Percentiles rank a stretch among this genome's conserved stretches.
phyloP scores from a whole-genome alignment of 37 sponge, comb jelly and placozoan genomes.

The Amphimedon queenslandica region DNA sequence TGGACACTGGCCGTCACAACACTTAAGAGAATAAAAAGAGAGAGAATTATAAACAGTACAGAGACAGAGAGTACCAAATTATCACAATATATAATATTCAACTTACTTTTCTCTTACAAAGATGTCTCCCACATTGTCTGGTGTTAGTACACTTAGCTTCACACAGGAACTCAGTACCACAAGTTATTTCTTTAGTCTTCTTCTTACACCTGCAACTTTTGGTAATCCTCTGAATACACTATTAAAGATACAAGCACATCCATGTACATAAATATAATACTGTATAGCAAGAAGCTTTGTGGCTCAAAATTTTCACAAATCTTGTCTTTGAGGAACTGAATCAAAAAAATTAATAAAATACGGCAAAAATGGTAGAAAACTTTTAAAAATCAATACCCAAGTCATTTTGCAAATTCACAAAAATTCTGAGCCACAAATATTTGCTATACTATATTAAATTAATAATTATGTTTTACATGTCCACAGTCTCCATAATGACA shows the following conservation, averaged over 20 bases:
- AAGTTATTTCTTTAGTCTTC: conserved; percentile 58
- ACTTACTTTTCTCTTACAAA: conserved; percentile 83
- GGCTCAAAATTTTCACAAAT: background rate
- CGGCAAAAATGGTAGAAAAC: background rate
- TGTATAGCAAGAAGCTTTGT: background rate
- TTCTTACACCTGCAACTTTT: conserved; percentile 76
- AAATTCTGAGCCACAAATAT: background rate
- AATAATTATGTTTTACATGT: conserved; percentile 20
- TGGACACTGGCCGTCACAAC: conserved; percentile 86
- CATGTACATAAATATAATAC: background rate
- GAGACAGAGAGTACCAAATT: conserved; percentile 9
- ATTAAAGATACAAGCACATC: background rate
- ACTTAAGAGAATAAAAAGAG: conserved; percentile 40
- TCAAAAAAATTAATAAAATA: too few relatives aligned
- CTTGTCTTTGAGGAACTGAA: too few relatives aligned
- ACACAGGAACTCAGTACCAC: conserved; percentile 73
- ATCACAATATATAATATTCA: too few relatives aligned
- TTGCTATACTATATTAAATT: background rate
- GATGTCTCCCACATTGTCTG: conserved; percentile 87
- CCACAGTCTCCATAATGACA: conserved; percentile 85
- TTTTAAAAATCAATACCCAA: background rate
- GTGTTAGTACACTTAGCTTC: conserved; percentile 66
- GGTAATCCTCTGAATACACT: conserved; percentile 67
- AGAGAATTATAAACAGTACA: conserved; percentile 10
- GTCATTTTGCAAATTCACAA: background rate